Conservation (phyloP, 2,888 invertebrate genomes). For the Stenotaenia linearis region DNA sequence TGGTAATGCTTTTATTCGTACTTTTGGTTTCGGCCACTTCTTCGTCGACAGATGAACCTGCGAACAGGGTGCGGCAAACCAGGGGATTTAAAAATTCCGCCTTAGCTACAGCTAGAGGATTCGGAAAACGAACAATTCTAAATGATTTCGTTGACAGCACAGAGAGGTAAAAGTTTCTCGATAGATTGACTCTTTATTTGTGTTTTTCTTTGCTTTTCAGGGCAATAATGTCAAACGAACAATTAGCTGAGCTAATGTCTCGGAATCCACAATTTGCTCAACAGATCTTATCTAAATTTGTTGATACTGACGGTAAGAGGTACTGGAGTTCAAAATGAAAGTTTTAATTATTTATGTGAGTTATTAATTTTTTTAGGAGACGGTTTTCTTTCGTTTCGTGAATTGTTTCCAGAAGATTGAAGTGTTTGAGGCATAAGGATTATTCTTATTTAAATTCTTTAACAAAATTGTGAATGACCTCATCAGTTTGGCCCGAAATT, state of each 20-base stretch:
- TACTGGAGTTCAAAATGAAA: background rate
- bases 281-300: conserved; percentile 56
- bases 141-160: conserved; percentile 15
- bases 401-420: background rate
- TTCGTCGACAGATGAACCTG: conserved; percentile 41
- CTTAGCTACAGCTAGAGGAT: conserved; percentile 59
- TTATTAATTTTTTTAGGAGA: background rate
- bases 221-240: conserved; percentile 48
- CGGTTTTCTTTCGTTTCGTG: background rate
- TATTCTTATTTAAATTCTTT: no score
- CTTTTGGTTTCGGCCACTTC: conserved; percentile 1
- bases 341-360: background rate
- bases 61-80: conserved; percentile 50
- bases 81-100: conserved; percentile 61
- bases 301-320: conserved; percentile 51
- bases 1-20: background rate
- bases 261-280: conserved; percentile 57
- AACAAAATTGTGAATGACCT: no score
- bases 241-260: conserved; percentile 56
- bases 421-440: background rate
- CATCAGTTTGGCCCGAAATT: background rate
- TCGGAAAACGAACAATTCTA: conserved; percentile 54
- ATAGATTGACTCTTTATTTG: no score
- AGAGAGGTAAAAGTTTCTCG: no score
- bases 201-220: no score